Evolutionary conservation across 2,888 invertebrate species (phyloP), one percentile per base, ranked within the genome.

Genomic region (Epirrhoe alternata): DNA sequence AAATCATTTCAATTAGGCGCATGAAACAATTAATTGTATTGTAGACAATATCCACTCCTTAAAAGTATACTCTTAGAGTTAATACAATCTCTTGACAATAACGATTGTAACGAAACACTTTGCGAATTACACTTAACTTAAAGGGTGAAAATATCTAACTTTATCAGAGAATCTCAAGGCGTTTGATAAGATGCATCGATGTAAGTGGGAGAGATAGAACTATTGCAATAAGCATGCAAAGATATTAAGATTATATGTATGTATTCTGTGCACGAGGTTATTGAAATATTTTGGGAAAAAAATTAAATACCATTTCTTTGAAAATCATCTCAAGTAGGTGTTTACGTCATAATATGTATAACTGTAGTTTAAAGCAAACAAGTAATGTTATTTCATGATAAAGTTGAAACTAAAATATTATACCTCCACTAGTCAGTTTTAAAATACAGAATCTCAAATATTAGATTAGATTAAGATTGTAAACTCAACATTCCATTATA

Each of bases 381-480:
- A 12, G 12, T 42, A 10, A 38, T 38, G 10, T 42, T 12, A 4
- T 42, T 12, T 4, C 12, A 45, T 50, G 33, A 57, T 56, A 31
- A 57, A 51, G 51, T 57, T 42, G 14, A 10, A 8, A 17, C 10
- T 14, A 38, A 35, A 49, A n/a, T 0, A n/a, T n/a, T n/a, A 31
- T 49, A 51, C 73, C 73, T 72, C 74, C 74, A 76, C 85, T 85
- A 85, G 85, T 85, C 85, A 85, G 71, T 65, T 69, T 64, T 74
- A 72, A 76, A 69, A 60, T 70, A 57, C 72, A 72, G 69, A 77
- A 72, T 74, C 71, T 76, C 74, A 76, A 75, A 72, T 64, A 69
- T 17, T 31, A 64, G 59, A 56, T 66, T 74, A 76, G 61, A 64
- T 16, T 60, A 62, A 61, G 16, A n/a, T 67, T 57, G 42, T 16